Base-by-base conservation (phyloP, 2,888 invertebrate genomes). In the Leucozona laternaria region DNA sequence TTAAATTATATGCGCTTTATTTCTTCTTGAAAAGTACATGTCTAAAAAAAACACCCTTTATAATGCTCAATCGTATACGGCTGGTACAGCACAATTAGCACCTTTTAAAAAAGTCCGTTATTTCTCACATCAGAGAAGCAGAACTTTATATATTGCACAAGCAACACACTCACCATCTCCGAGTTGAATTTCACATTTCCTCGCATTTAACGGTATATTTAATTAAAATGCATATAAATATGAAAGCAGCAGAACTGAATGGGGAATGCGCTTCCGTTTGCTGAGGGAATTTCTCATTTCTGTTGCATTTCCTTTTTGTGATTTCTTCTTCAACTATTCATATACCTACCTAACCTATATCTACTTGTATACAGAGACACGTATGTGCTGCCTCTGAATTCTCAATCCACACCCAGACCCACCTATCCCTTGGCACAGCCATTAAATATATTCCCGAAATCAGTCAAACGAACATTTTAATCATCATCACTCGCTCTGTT, bases 381-480 rank as follows among this genome's bases (percentile, higher is more conserved):
- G n/a, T n/a, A n/a, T n/a, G n/a, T n/a, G 15, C 64, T 40, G 15
- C 17, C 28, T 17, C 17, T 28, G 28, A 25, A 25, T 17, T 7
- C 17, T 17, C 28, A 17, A 31, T 57, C 17, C 48, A 48, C 31
- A 3, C 11, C 3, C n/a, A n/a, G n/a, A n/a, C n/a, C 1, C 22
- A 6, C 5, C 13, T 50, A n/a, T n/a, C 22, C 17, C 10, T 15
- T 34, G 10, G 13, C 17, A 22, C 64, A 45, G 11, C 22, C 55
- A 48, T 73, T 60, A 55, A 68, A 79, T 79, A 62, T 79, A 55
- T 57, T 84, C 66, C 64, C 31, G 58, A 57, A 85, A 77, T 77
- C 84, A 85, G 80, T 80, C 80, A 80, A 77, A 85, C 80, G 80
- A 77, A 85, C 72, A 85, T 85, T 85, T 85, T 80, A 85, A 80